phyloP scores from a whole-genome alignment of 2,888 invertebrate species.

The Pristionchus fissidentatus region DNA sequence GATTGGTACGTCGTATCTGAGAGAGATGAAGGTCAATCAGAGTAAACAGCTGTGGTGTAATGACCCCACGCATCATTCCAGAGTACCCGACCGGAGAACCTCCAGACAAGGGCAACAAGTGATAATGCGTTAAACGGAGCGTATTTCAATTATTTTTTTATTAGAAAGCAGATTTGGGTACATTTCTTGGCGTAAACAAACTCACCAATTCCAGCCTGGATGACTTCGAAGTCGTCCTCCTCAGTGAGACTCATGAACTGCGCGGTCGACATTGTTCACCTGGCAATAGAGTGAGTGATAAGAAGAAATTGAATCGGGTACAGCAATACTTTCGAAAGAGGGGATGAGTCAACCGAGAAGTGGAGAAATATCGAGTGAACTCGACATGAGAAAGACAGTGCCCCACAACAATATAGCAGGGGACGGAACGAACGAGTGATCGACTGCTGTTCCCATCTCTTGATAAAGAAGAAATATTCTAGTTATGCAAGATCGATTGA shows the following conservation, averaged over 20 bases:
- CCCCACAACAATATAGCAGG: too few relatives aligned
- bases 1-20: conserved; percentile 24
- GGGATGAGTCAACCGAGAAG: neutral
- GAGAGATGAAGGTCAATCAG: neutral
- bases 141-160: neutral
- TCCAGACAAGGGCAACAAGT: neutral
- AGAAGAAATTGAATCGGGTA: neutral
- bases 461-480: too few relatives aligned
- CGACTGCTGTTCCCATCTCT: too few relatives aligned
- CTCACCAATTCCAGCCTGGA: conserved; percentile 36
- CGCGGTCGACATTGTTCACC: neutral
- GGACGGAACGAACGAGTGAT: too few relatives aligned
- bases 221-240: conserved; percentile 42
- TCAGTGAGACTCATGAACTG: conserved; percentile 10
- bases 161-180: neutral
- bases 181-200: neutral
- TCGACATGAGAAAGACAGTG: too few relatives aligned
- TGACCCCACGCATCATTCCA: too few relatives aligned
- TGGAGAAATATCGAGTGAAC: neutral
- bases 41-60: neutral
- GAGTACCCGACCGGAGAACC: too few relatives aligned
- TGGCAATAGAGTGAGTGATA: neutral
- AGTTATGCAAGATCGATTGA: too few relatives aligned
- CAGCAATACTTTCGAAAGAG: neutral
- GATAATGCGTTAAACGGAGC: neutral